phyloP scores from a whole-genome alignment of 2,888 invertebrate genomes.

The Strigamia transsilvanica region DNA sequence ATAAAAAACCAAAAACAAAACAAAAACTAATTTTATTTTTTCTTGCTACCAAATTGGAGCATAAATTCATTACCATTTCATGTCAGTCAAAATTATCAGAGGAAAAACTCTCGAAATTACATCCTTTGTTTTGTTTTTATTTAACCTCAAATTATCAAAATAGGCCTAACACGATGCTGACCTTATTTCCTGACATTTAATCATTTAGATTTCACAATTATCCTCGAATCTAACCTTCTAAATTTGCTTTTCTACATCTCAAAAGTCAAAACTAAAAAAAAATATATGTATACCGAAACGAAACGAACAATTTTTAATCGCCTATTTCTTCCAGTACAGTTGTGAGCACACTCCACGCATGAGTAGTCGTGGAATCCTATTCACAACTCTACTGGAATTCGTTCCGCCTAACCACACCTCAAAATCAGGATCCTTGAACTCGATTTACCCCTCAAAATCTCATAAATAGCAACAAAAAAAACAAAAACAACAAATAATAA shows the following conservation, averaged over 20 bases:
- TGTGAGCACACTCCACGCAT: no score
- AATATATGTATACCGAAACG: no score
- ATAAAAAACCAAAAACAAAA: background rate
- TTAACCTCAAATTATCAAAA: slow-evolving; percentile 23
- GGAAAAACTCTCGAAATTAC: background rate
- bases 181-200: no score
- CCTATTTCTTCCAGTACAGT: background rate
- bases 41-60: background rate
- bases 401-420: background rate
- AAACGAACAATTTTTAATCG: background rate
- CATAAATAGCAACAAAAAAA: background rate
- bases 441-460: background rate
- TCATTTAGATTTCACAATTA: no score
- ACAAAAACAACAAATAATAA: background rate
- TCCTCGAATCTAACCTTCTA: no score
- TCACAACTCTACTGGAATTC: no score
- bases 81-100: background rate
- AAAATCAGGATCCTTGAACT: slow-evolving; percentile 14
- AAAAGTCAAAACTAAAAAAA: no score
- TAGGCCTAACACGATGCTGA: background rate
- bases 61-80: slow-evolving; percentile 27
- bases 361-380: no score
- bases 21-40: background rate
- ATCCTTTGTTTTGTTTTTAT: background rate
- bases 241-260: no score